Conservation (phyloP, 2,113 vertebrate genomes). For the Oncorhynchus mykiss region DNA sequence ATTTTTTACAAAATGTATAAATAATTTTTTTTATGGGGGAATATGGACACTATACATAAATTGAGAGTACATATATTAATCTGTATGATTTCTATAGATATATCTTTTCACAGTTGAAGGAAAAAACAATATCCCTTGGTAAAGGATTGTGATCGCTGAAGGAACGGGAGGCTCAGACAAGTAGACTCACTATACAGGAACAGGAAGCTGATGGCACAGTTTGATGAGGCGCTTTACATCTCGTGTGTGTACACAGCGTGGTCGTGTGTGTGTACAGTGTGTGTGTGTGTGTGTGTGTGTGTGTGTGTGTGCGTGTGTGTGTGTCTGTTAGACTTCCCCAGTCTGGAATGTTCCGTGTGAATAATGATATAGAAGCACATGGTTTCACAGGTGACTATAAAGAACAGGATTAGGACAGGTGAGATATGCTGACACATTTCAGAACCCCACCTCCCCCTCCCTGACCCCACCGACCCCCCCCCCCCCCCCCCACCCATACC, state of each 20-base stretch:
- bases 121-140: constrained; percentile 79
- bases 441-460: constrained; percentile 39
- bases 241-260: constrained; percentile 25
- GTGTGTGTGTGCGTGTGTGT: too few species aligned
- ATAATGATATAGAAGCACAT: constrained; percentile 86
- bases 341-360: constrained; percentile 83
- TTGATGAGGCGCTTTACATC: constrained; percentile 83
- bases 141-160: constrained; percentile 75
- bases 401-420: constrained; percentile 89
- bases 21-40: constrained; percentile 69
- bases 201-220: constrained; percentile 77
- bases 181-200: constrained; percentile 75
- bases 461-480: too few species aligned
- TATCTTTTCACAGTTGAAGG: constrained; percentile 79
- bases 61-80: constrained; percentile 73
- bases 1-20: constrained; percentile 77
- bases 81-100: constrained; percentile 73
- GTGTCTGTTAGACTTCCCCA: constrained; percentile 67
- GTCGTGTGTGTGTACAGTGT: neutral
- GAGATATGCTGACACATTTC: constrained; percentile 75
- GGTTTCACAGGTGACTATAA: constrained; percentile 89
- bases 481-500: constrained; percentile 26
- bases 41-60: constrained; percentile 79
- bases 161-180: constrained; percentile 65
- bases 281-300: neutral